These are phyloP conservation scores for Diadumene lineata DNA, from an alignment of 92 coral and sea anemone genomes.

Conservation along the genomic window DNA sequence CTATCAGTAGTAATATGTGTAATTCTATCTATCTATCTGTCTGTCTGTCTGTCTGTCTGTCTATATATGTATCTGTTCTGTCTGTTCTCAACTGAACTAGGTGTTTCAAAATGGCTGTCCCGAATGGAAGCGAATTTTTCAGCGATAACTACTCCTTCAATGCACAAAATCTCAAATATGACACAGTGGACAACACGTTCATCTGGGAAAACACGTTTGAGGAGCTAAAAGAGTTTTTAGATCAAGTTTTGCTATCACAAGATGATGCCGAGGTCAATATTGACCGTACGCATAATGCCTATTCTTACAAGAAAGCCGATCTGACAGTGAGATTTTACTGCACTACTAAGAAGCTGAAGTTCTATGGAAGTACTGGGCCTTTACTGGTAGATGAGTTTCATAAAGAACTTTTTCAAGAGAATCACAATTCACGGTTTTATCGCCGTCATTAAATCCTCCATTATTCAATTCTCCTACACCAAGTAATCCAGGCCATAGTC, in stretches of 20 bases:
- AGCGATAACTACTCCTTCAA: neutral
- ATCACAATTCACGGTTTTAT: no score
- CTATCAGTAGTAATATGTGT: no score
- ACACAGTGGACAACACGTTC: neutral
- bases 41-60: neutral
- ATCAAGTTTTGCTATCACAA: neutral
- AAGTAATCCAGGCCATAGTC: neutral
- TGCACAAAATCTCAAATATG: neutral
- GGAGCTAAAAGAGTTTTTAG: neutral
- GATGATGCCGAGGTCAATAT: neutral
- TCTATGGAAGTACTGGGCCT: neutral
- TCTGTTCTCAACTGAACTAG: neutral
- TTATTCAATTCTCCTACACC: neutral
- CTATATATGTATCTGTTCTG: no score
- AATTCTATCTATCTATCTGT: neutral
- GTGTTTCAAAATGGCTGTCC: neutral
- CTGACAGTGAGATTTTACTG: neutral
- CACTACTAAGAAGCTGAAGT: conserved; percentile 1
- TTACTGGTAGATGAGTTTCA: conserved; percentile 1
- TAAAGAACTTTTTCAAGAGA: neutral
- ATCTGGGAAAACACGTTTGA: neutral
- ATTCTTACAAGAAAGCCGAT: conserved; percentile 1
- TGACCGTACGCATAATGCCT: neutral
- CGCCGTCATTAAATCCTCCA: neutral
- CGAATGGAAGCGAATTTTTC: neutral